These are phyloP conservation scores for Trachythela sp. DNA, from an alignment of 64 coral and sea anemone genomes.

Conservation along the genomic window DNA sequence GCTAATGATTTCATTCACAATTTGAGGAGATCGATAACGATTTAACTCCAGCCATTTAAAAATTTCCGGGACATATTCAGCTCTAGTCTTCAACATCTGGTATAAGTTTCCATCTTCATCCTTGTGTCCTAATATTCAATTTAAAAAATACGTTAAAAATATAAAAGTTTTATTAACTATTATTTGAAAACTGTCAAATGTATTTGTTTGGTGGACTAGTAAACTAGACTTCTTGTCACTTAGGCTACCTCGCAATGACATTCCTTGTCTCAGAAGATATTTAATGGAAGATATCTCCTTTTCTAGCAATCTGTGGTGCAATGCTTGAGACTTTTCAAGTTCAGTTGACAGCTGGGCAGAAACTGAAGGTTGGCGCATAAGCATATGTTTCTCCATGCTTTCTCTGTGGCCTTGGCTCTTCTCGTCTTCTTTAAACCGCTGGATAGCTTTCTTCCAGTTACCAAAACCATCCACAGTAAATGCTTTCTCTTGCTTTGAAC, in stretches of 20 bases:
- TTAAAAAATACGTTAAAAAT: neutral
- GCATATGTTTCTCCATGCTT: conserved; percentile 12
- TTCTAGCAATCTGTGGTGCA: neutral
- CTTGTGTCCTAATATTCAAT: neutral
- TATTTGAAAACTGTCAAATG: neutral
- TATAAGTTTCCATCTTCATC: neutral
- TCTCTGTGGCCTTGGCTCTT: neutral
- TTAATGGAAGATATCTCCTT: conserved; percentile 20
- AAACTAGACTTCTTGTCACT: neutral
- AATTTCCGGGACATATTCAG: neutral
- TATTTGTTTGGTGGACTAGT: neutral
- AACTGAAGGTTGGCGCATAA: neutral
- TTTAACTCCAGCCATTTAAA: conserved; percentile 11
- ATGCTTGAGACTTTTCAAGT: conserved; percentile 12
- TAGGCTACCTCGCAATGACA: conserved; percentile 11
- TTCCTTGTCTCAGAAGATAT: conserved; percentile 21
- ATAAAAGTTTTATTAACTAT: neutral
- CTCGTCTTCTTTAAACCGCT: neutral
- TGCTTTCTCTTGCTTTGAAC: conserved; percentile 10
- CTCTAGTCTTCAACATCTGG: neutral
- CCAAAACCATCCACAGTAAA: conserved; percentile 12
- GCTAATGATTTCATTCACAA: conserved; percentile 36
- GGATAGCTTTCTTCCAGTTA: neutral
- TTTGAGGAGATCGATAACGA: conserved; percentile 27
- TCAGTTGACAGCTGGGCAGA: neutral